Evolutionary conservation across 1,140 invertebrate genomes (phyloP), one percentile per base, ranked within the genome.

Genomic region (Lasioglossum albipes): DNA sequence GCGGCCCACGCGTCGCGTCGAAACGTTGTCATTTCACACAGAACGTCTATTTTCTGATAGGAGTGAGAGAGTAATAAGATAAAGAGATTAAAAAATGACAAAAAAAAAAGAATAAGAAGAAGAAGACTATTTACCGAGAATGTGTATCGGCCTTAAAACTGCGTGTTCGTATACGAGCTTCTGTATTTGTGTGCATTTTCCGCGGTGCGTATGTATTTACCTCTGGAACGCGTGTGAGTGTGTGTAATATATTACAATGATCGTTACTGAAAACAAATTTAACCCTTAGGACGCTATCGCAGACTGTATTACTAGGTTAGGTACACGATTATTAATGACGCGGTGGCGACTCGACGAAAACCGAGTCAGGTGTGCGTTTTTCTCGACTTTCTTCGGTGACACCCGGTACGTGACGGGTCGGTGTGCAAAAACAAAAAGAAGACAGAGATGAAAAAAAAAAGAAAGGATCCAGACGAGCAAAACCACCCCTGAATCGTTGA

Each of bases 271-370:
- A 91, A 0, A 36, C 36, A 36, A 36, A 36, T 64, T 92, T 91
- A 90, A 91, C 90, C 87, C 79, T 89, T 91, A 91, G 90, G 87
- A 92, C 72, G 90, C 90, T 92, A 91, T 89, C 79, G 92, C 92
- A 92, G 91, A 93, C 91, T 93, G 92, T 93, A 93, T 93, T 93
- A 93, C 88, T 93, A 93, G 92, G 87, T 89, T 93, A 92, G 90
- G 83, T 89, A 91, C 87, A 88, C 81, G 84, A 75, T 68, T 71
- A 88, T 88, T 36, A 36, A 90, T 87, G 89, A 91, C 86, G 86
- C 87, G 84, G 82, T 89, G 91, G 85, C 88, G 89, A 90, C 75
- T 84, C 86, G 75, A 81, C 79, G 85, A 10, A 13, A 90, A 83
- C 68, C 76, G 79, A 61, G 57, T 70, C 62, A 41, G 61, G 69